Conservation (phyloP, 2,113 vertebrate species). For the Thalassarche chlororhynchos region DNA sequence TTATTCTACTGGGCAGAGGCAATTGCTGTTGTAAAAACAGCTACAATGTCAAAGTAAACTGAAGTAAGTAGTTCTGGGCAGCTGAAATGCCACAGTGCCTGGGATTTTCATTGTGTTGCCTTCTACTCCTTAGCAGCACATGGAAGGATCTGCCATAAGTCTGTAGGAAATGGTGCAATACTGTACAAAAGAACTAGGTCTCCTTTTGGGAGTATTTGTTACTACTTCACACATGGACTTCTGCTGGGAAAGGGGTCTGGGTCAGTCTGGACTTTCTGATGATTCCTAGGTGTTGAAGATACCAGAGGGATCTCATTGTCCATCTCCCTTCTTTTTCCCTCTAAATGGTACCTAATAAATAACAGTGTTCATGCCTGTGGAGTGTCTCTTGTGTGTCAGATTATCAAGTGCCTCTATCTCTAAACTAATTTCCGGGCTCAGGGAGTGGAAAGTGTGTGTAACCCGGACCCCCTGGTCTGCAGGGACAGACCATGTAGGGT, state of each 20-base stretch:
- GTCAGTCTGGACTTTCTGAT: neutral
- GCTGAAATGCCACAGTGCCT: neutral
- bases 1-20: neutral
- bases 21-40: conserved; percentile 7
- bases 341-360: neutral
- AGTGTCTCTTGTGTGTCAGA: neutral
- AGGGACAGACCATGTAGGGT: neutral
- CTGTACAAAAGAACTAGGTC: neutral
- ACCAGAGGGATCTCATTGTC: neutral
- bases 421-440: neutral
- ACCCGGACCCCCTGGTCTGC: neutral
- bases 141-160: neutral
- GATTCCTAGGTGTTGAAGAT: neutral
- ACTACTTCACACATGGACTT: neutral
- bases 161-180: neutral
- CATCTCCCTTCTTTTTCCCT: neutral
- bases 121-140: neutral
- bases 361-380: neutral
- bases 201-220: neutral
- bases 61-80: neutral
- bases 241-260: neutral
- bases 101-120: neutral
- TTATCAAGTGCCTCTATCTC: neutral
- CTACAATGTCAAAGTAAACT: neutral
- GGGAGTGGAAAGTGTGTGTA: neutral